Evolutionary conservation across 2,113 vertebrate species (phyloP), one percentile per base, ranked within the genome.

Genomic region (Chlorodrepanis virens): DNA sequence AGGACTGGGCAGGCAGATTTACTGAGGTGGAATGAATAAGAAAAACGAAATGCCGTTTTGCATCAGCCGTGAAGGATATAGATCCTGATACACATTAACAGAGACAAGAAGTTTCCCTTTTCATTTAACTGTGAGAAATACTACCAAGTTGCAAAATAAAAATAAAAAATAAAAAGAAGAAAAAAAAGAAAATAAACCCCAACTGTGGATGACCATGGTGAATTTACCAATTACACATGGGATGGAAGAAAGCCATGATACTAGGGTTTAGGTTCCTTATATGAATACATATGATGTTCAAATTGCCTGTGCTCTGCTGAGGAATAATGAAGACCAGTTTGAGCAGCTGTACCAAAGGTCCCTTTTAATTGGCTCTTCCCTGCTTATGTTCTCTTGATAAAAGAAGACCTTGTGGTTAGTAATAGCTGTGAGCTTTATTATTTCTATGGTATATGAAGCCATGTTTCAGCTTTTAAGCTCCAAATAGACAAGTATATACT

Each of bases 21-120:
- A 95, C 91, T 96, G 97, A 96, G 94, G 95, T 96, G 90, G 95
- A 97, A 90, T 96, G 95, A 97, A 93, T 91, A 83, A 87, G 96
- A 91, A 97, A 97, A 97, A 97, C 74, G 94, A 97, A 95, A 96
- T 97, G 96, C 93, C 85, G 5, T 93, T 97, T 95, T 95, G 52
- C 69, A 96, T 97, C 96, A 95, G 79, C 82, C 78, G 77, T 82
- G 84, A 94, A 94, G 90, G 89, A 93, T 93, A 85, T 84, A 92
- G 90, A 96, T 94, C 85, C 70, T 89, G 83, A 80, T 94, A 71
- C 82, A 90, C 72, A 81, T 47, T 95, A 94, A 77, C 94, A 97
- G 94, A 92, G 83, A 91, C 82, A 92, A 82, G 93, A 93, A 93
- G 79, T 92, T 92, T 70, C 77, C 64, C 39, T 95, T 97, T 97